Evolutionary conservation across 2,888 invertebrate genomes (phyloP), one percentile per base, ranked within the genome.

Genomic region (Dioctria rufipes): DNA sequence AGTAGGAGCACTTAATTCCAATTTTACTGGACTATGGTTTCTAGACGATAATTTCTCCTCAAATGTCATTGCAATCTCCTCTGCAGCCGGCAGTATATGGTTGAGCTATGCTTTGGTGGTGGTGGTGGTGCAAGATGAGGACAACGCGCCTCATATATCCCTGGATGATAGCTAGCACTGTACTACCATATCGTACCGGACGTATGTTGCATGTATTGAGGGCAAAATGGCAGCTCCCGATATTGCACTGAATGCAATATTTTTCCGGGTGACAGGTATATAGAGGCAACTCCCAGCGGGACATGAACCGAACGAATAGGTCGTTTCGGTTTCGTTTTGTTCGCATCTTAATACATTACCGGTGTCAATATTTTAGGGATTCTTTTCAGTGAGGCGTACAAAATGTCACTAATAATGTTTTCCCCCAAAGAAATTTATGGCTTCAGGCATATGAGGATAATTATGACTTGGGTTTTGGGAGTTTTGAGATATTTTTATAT

Each of bases 1-100:
- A 78, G 78, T 78, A 78, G 78, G 78, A 75, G 61, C 75, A 75
- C 75, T 75, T 75, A 75, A 75, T 75, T 75, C 75, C 75, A 58
- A 75, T 75, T 75, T 75, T 75, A 61, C 61, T 75, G 75, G 75
- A 75, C 75, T 61, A 75, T 60, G 58, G 75, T 61, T 60, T 60
- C 61, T 60, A 60, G 61, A 61, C 75, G 58, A 75, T 75, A 75
- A 75, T 75, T 75, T 75, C 75, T 75, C 60, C 75, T 75, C 60
- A 43, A 39, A 75, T 75, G 75, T 75, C 75, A 75, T 75, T 60
- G 75, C 60, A 75, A 75, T 75, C 58, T 75, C 11, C 61, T 39
- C 43, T 61, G 75, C 75, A 75, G 13, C 60, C 61, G 60, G 61
- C 43, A 60, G 42, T 42, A 39, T 37, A 6, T 25, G 13, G n/a